Conservation (phyloP, 2,888 invertebrate species). For the Eupithecia vulgata region DNA sequence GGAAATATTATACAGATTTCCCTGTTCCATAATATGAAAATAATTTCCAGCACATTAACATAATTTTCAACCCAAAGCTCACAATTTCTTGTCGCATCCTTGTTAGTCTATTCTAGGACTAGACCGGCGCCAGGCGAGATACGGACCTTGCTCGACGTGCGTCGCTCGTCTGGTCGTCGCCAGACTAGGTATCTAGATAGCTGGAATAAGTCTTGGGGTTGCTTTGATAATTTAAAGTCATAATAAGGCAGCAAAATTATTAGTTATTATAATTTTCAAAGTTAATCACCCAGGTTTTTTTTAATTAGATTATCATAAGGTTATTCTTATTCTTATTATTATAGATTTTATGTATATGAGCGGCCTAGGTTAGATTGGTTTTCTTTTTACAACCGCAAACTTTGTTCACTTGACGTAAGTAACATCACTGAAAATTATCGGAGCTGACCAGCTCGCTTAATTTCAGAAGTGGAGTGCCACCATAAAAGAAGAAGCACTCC, state of each 20-base stretch:
- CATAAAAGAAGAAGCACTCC: not conserved
- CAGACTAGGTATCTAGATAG: conserved; percentile 18
- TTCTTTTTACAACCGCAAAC: too few species aligned
- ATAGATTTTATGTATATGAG: too few species aligned
- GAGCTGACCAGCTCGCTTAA: too few species aligned
- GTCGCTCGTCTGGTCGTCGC: conserved; percentile 53
- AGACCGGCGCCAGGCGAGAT: conserved; percentile 64
- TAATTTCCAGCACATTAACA: not conserved
- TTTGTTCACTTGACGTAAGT: not conserved
- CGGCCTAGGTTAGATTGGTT: too few species aligned
- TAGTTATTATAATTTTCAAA: not conserved
- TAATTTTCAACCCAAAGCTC: not conserved
- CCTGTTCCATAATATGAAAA: too few species aligned
- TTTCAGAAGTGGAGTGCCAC: not conserved
- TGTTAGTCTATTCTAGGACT: conserved; percentile 9
- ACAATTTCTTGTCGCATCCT: conserved; percentile 4
- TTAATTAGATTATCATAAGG: too few species aligned
- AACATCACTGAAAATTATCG: not conserved
- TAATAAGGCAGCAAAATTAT: not conserved
- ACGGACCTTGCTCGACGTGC: conserved; percentile 75
- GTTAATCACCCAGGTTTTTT: too few species aligned
- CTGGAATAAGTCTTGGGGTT: not conserved
- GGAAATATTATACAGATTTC: too few species aligned
- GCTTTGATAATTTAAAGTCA: not conserved
- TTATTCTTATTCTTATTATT: too few species aligned